phyloP scores from a whole-genome alignment of 1,140 invertebrate genomes.

The Drosophila truncata region DNA sequence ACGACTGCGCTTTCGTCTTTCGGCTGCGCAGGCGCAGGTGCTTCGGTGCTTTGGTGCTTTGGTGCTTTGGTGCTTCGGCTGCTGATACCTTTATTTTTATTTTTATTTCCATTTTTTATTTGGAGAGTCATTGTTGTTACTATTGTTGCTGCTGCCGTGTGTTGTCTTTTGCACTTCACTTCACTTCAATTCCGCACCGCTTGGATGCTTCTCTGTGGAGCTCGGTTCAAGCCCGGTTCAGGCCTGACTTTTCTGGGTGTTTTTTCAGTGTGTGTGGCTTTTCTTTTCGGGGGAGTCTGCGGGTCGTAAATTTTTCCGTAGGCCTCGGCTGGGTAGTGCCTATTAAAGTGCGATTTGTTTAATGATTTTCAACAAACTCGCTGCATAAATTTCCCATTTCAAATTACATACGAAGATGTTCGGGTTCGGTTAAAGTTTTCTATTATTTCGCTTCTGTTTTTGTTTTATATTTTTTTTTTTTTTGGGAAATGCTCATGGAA shows the following conservation, averaged over 20 bases:
- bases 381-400: slow-evolving; percentile 83
- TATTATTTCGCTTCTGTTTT: slow-evolving; percentile 42
- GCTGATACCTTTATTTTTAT: slow-evolving; percentile 45
- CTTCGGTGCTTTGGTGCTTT: slow-evolving; percentile 1
- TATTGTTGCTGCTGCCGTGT: slow-evolving; percentile 52
- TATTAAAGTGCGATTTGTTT: slow-evolving; percentile 85
- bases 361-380: slow-evolving; percentile 81
- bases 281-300: slow-evolving; percentile 32
- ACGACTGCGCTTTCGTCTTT: slow-evolving; percentile 64
- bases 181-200: slow-evolving; percentile 81
- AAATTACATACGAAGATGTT: slow-evolving; percentile 72
- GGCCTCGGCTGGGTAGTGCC: slow-evolving; percentile 66
- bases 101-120: slow-evolving; percentile 35
- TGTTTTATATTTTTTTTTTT: slow-evolving; percentile 46
- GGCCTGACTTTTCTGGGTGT: slow-evolving; percentile 26
- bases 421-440: slow-evolving; percentile 22
- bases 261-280: slow-evolving; percentile 30
- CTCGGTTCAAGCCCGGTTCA: slow-evolving; percentile 68
- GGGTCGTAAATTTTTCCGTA: slow-evolving; percentile 73
- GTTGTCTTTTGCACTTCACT: slow-evolving; percentile 85
- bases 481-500: slow-evolving; percentile 81
- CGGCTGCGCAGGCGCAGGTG: slow-evolving; percentile 44
- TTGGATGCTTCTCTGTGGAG: slow-evolving; percentile 65
- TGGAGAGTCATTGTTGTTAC: slow-evolving; percentile 63
- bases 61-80: slow-evolving; percentile 3